phyloP scores from a whole-genome alignment of 1,140 invertebrate species.

The Trinorchestia longiramus region DNA sequence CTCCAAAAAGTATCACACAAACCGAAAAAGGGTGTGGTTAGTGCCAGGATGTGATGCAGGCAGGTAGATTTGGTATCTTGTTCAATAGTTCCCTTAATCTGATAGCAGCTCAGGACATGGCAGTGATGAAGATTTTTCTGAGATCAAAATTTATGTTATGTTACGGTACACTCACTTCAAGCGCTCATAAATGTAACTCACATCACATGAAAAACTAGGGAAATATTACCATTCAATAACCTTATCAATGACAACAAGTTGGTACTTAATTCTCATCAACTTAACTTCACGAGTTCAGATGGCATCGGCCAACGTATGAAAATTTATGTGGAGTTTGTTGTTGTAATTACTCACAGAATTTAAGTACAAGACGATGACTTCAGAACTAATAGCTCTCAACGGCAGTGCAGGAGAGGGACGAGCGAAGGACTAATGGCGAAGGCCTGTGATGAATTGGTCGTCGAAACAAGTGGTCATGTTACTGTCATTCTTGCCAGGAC shows the following conservation, averaged over 20 bases:
- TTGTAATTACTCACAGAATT: not conserved
- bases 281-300: not conserved
- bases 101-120: not conserved
- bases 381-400: not conserved
- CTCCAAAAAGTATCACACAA: not conserved
- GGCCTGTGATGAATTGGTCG: not conserved
- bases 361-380: not conserved
- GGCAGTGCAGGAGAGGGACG: not conserved
- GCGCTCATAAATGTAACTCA: not conserved
- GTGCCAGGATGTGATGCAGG: not conserved
- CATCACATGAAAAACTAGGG: not conserved
- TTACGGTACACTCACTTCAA: not conserved
- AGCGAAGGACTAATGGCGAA: not conserved
- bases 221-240: not conserved
- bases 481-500: not conserved
- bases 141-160: not conserved
- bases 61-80: not conserved
- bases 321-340: not conserved
- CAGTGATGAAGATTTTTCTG: not conserved
- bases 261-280: not conserved
- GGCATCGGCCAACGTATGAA: not conserved
- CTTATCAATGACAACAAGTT: not conserved
- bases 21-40: not conserved
- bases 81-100: not conserved
- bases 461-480: not conserved